Conservation (phyloP, 30 jellyfish, hydroid and myxozoan genomes). For the Mastigias papua region DNA sequence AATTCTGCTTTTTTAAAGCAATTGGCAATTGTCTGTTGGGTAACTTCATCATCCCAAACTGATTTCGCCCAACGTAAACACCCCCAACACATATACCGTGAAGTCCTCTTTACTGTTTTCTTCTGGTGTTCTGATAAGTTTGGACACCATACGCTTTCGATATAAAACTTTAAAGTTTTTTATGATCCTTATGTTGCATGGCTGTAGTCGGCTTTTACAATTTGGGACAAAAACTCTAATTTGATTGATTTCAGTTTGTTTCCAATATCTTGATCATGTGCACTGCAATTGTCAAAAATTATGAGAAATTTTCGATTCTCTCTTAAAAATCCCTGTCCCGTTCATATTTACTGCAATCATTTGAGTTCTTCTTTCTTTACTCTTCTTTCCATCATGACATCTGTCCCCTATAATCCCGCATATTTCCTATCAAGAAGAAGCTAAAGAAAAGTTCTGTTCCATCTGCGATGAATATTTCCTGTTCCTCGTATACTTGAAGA, state of each 20-base stretch:
- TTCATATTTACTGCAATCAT: background rate
- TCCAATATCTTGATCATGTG: background rate
- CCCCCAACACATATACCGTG: constrained; percentile 28
- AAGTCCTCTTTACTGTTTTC: constrained; percentile 23
- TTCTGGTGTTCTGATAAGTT: constrained; percentile 40
- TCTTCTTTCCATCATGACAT: background rate
- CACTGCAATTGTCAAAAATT: constrained; percentile 4
- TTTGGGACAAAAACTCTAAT: background rate
- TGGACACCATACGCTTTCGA: constrained; percentile 13
- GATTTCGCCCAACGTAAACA: constrained; percentile 29
- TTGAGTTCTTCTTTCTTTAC: background rate
- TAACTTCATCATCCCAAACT: constrained; percentile 20
- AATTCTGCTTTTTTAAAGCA: constrained; percentile 17
- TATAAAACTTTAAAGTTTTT: background rate
- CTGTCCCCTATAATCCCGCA: background rate
- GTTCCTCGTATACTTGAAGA: background rate
- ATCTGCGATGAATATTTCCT: background rate
- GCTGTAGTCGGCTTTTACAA: constrained; percentile 13
- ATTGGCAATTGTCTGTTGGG: constrained; percentile 35
- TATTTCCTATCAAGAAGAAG: background rate
- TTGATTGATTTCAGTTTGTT: background rate
- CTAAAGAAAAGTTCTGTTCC: background rate
- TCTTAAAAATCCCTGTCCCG: background rate
- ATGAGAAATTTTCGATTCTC: background rate
- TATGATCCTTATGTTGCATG: constrained; percentile 2